Base-by-base conservation (phyloP, 2,113 vertebrate genomes). In the Chelonoidis abingdonii region DNA sequence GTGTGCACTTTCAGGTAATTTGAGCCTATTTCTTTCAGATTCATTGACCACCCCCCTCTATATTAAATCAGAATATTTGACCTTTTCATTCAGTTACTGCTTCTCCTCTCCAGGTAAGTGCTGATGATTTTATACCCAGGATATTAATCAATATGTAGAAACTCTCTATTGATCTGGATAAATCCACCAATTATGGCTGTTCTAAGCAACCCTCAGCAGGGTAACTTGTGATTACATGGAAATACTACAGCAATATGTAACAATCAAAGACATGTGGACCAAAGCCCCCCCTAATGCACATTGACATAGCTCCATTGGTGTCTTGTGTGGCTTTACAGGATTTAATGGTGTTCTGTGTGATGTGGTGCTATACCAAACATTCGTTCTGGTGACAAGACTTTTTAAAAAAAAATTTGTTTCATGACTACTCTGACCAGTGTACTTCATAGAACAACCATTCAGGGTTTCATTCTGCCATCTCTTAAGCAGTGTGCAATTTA, bases 141-240 rank as follows among this genome's bases (percentile, higher is more conserved):
- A 96, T 86, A 78, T 95, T 96, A 97, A 91, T 95, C 84, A 96
- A 96, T 93, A 75, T 95, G 87, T 96, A 91, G 97, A 97, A 98
- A 56, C 57, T 96, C 91, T 94, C 78, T 94, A 96, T 94, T 97
- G 96, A 95, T 97, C 95, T 93, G 89, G 89, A 97, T 97, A 97
- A 98, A 98, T 97, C 92, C 81, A 94, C 90, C 89, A 97, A 80
- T 97, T 96, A 96, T 31, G 50, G 95, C 94, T 97, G 90, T 96
- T 97, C 96, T 97, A 93, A 97, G 94, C 84, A 96, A 93, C 87
- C 38, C 89, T 97, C 91, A 89, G 57, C 88, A 95, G 93, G 90
- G 92, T 86, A 96, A 84, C 79, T 96, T 95, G 94, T 86, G 90
- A 97, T 97, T 97, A 97, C 82, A 96, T 41, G 75, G 87, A 96